phyloP scores from a whole-genome alignment of 2,888 invertebrate species.

The Boloria selene region DNA sequence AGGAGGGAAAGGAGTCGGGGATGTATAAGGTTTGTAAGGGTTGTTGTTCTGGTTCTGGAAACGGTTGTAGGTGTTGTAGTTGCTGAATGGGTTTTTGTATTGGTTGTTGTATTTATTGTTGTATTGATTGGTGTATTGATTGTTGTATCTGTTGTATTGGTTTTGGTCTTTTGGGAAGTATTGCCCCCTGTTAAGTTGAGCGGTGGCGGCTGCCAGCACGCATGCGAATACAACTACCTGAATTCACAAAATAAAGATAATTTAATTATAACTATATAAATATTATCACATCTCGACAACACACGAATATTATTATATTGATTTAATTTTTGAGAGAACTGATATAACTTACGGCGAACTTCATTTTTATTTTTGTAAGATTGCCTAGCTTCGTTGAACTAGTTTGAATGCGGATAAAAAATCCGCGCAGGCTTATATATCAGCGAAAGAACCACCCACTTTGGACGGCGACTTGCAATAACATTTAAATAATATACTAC shows the following conservation, averaged over 20 bases:
- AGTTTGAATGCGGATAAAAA: constrained; percentile 74
- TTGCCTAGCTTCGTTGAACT: constrained; percentile 69
- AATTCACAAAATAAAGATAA: constrained; percentile 26
- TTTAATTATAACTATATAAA: constrained; percentile 16
- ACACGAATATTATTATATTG: constrained; percentile 10
- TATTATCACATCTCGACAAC: constrained; percentile 16
- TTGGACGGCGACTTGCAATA: constrained; percentile 64
- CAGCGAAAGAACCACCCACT: constrained; percentile 69
- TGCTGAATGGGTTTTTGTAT: constrained; percentile 34
- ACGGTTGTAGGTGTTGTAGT: constrained; percentile 37
- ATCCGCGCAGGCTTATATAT: constrained; percentile 74
- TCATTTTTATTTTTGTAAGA: constrained; percentile 54
- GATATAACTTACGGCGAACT: constrained; percentile 63
- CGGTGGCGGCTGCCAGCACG: constrained; percentile 59
- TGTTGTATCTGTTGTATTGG: constrained; percentile 38
- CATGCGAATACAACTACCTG: constrained; percentile 54
- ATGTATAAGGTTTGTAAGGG: constrained; percentile 38
- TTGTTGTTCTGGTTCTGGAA: constrained; percentile 30
- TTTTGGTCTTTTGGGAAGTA: constrained; percentile 37
- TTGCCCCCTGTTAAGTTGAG: constrained; percentile 50
- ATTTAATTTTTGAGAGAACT: constrained; percentile 25
- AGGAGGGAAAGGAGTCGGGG: constrained; percentile 32
- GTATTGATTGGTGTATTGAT: constrained; percentile 29
- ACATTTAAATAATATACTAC: constrained; percentile 72
- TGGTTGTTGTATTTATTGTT: constrained; percentile 31